Conservation (phyloP, 2,888 invertebrate species). For the Aleiodes alternator region DNA sequence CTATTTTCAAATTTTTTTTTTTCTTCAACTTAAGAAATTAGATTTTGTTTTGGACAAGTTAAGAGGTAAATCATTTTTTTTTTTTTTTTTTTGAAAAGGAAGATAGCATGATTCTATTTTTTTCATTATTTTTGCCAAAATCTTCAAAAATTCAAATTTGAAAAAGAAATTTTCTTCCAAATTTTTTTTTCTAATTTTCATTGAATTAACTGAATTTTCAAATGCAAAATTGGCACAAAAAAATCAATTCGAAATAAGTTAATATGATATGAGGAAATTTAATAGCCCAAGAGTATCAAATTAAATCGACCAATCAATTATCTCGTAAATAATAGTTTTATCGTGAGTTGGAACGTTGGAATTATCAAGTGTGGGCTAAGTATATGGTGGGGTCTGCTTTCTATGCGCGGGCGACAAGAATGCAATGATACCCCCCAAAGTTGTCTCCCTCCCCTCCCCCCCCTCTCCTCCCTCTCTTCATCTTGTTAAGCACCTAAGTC, state of each 20-base stretch:
- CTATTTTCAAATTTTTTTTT: not conserved
- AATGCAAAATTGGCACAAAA: no score
- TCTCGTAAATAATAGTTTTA: constrained; percentile 1
- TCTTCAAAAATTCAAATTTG: no score
- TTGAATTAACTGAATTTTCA: no score
- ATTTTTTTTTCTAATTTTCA: no score
- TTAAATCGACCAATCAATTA: constrained; percentile 14
- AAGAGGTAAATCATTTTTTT: no score
- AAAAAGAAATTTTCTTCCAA: no score
- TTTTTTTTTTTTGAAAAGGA: no score
- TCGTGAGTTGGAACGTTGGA: constrained; percentile 45
- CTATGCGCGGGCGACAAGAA: constrained; percentile 69
- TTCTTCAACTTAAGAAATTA: not conserved
- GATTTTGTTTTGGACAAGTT: no score
- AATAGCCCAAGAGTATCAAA: not conserved
- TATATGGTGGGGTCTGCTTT: constrained; percentile 68
- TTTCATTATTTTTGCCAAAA: no score
- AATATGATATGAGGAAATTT: not conserved
- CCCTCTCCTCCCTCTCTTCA: constrained; percentile 40
- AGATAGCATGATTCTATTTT: no score
- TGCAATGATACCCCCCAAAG: constrained; percentile 52
- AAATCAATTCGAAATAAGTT: constrained; percentile 14
- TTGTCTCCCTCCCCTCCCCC: not conserved
- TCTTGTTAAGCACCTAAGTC: constrained; percentile 45
- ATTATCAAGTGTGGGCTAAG: constrained; percentile 65